Evolutionary conservation across 2,888 invertebrate species (phyloP).

Genomic region (Andrena flavipes): DNA sequence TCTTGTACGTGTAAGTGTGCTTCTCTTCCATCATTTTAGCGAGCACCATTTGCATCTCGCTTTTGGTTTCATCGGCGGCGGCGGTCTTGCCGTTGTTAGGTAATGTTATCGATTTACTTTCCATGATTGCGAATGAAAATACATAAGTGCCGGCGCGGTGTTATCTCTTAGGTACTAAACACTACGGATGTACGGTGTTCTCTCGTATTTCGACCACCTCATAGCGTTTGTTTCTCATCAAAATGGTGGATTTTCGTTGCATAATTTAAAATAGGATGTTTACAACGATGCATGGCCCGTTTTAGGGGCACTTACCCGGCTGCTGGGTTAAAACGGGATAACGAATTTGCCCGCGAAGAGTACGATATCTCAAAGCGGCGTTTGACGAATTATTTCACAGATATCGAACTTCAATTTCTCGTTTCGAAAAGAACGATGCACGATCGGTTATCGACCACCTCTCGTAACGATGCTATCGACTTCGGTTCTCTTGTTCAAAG

Average conservation of each 20-base stretch:
- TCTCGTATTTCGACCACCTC: conserved; percentile 37
- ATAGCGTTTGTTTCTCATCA: conserved; percentile 63
- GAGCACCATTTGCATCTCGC: conserved; percentile 76
- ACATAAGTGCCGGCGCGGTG: conserved; percentile 49
- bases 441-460: conserved; percentile 78
- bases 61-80: conserved; percentile 62
- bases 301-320: neutral
- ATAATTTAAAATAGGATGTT: conserved; percentile 62
- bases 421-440: conserved; percentile 78
- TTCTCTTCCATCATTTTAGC: conserved; percentile 83
- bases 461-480: conserved; percentile 74
- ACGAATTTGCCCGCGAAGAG: conserved; percentile 78
- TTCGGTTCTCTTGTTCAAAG: conserved; percentile 60
- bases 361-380: conserved; percentile 76
- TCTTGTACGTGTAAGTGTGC: conserved; percentile 84
- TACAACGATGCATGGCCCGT: conserved; percentile 23
- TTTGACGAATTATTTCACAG: conserved; percentile 79
- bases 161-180: conserved; percentile 40
- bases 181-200: conserved; percentile 28
- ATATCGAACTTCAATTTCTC: conserved; percentile 84
- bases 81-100: conserved; percentile 56
- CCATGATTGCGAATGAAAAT: conserved; percentile 60
- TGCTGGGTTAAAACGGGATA: conserved; percentile 48
- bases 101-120: conserved; percentile 57
- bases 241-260: conserved; percentile 70